Conservation (phyloP, 2,113 vertebrate genomes). For the Pseudopodoces humilis region DNA sequence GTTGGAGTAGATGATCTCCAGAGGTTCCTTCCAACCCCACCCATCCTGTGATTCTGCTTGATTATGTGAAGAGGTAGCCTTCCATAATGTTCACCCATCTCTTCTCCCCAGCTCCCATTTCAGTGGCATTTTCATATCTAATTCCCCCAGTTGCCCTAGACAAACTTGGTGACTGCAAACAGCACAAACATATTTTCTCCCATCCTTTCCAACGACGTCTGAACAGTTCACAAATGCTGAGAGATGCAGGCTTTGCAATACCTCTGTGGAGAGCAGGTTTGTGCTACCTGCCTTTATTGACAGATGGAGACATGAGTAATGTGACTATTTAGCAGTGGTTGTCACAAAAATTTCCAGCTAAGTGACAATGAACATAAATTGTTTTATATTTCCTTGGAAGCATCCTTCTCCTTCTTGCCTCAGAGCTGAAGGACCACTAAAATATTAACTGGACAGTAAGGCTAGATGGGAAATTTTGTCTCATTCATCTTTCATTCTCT, state of each 20-base stretch:
- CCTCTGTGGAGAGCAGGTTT: not conserved
- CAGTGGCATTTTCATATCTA: not conserved
- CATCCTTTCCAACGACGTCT: not conserved
- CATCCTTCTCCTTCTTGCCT: not conserved
- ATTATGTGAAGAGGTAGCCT: not conserved
- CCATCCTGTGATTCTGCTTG: not conserved
- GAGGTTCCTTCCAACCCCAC: not conserved
- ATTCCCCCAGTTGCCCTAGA: not conserved
- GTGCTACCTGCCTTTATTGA: not conserved
- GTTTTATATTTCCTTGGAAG: not conserved
- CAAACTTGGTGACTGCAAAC: not conserved
- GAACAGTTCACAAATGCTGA: not conserved
- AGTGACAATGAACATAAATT: not conserved
- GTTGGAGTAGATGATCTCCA: not conserved
- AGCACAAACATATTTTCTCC: not conserved
- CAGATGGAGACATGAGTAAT: not conserved
- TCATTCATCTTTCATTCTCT: slow-evolving; percentile 7
- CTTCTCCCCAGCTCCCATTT: not conserved
- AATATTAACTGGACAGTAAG: not conserved
- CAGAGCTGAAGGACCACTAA: not conserved
- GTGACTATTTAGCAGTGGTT: not conserved
- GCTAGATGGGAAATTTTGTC: not conserved
- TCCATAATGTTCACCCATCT: not conserved
- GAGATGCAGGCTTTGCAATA: not conserved
- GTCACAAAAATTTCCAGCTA: not conserved